Conservation (phyloP, 2,113 vertebrate species). For the Chlamydotis undulata region DNA sequence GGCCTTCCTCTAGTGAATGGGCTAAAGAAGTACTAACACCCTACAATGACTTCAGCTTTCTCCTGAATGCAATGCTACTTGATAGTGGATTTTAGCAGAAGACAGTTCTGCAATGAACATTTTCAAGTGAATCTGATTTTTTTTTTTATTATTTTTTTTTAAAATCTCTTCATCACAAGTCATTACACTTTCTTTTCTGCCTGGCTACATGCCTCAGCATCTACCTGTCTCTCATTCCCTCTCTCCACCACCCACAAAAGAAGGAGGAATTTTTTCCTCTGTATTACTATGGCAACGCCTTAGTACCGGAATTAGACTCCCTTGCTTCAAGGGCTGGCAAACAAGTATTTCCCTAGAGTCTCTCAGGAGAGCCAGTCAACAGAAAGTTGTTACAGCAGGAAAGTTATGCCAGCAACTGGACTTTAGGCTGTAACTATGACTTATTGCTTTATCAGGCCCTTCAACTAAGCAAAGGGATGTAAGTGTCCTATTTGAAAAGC, state of each 20-base stretch:
- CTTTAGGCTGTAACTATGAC: neutral
- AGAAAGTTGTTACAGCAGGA: neutral
- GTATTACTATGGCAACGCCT: neutral
- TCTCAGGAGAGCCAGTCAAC: neutral
- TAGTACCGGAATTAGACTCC: neutral
- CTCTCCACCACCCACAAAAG: fast-evolving
- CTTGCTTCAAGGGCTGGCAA: neutral
- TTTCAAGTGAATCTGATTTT: neutral
- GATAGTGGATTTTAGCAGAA: neutral
- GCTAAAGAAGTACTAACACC: neutral
- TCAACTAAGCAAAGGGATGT: neutral
- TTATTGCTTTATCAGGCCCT: neutral
- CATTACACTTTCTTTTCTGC: neutral
- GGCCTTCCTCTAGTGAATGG: neutral
- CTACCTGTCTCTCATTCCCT: neutral
- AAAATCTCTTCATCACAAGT: neutral
- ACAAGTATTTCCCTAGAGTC: neutral
- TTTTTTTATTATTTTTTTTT: neutral
- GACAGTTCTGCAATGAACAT: neutral
- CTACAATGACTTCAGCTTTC: neutral
- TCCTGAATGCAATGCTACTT: neutral
- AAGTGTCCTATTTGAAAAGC: neutral
- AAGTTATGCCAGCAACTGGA: neutral
- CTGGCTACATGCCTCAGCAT: neutral
- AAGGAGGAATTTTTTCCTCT: neutral